Evolutionary conservation across 2,888 invertebrate genomes (phyloP), one percentile per base, ranked within the genome.

Genomic region (Stenoptilia bipunctidactyla): DNA sequence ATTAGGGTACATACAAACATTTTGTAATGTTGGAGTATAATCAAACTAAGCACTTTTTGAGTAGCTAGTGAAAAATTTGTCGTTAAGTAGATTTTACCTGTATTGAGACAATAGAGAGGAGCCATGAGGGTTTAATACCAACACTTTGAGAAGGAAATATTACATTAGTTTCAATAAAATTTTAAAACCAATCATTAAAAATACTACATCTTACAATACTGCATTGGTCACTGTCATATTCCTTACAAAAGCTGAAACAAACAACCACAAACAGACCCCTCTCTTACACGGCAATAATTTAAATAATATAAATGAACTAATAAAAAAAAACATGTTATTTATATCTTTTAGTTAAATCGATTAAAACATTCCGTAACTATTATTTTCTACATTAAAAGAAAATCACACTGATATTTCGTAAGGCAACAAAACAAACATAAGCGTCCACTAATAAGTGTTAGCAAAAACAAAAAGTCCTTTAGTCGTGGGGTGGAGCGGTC

Each of bases 1-100:
- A 79, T 82, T 76, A 79, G 70, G 76, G 76, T 83, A 82, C 77
- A 80, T 82, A 83, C 80, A 83, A 83, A 82, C 76, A 76, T 72
- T 76, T 77, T 77, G 76, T 79, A 79, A 77, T 76, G 74, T 70
- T 70, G 77, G 73, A 80, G 70, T 75, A 79, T 76, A 79, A 75
- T 68, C 69, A 73, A 80, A 80, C 77, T 80, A 82, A 82, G 80
- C 80, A 79, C 69, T 76, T 65, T 65, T 69, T 64, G 65, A 72
- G 66, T 72, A 73, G 73, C 79, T 67, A 73, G 75, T 74, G 72
- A 71, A 66, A 64, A 62, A 61, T 66, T 61, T 61, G 50, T 54
- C 65, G 68, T 61, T 69, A 66, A 67, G 64, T 69, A 69, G 66
- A 55, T 62, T 52, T 60, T 57, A n/a, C 49, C 30, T 30, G 30